Percentiles rank a stretch among this genome's conserved stretches.
These are phyloP conservation scores for Gambusia holbrooki DNA, from an alignment of 2,113 vertebrate species.

Conservation along the genomic window DNA sequence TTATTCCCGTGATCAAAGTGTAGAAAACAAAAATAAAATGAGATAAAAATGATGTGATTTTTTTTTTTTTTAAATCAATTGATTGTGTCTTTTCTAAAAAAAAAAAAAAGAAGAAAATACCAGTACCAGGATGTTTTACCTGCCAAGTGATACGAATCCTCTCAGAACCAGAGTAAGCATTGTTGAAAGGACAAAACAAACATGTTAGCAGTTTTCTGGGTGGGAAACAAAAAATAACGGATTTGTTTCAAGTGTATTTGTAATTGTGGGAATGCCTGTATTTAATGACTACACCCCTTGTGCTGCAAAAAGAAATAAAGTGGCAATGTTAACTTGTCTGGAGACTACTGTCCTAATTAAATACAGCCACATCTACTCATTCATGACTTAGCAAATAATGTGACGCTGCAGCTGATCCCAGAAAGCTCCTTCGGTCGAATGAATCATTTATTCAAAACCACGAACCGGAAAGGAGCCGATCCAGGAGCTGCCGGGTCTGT, in stretches of 20 bases:
- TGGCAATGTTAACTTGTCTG: not conserved
- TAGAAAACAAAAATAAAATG: not conserved
- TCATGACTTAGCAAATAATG: constrained; percentile 22
- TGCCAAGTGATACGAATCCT: not conserved
- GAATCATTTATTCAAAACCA: constrained; percentile 41
- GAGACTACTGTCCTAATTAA: constrained; percentile 13
- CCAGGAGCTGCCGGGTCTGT: constrained; percentile 12
- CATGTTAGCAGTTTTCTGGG: constrained; percentile 23
- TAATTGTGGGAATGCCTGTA: constrained; percentile 55
- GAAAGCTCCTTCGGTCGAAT: constrained; percentile 22
- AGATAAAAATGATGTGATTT: not conserved
- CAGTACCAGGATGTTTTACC: not conserved
- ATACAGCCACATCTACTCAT: constrained; percentile 4
- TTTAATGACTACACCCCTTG: constrained; percentile 45
- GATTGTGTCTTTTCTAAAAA: not conserved
- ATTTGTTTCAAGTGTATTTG: constrained; percentile 43
- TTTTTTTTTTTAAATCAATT: not conserved
- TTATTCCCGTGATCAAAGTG: not conserved
- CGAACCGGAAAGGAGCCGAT: not conserved
- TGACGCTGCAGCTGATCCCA: constrained; percentile 22
- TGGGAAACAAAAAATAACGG: constrained; percentile 35
- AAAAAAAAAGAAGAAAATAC: no score
- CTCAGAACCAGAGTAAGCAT: constrained; percentile 5
- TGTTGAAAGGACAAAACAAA: constrained; percentile 24
- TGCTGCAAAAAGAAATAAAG: not conserved